Percentiles rank a stretch among this genome's conserved stretches.
These are phyloP conservation scores for Miichthys miiuy DNA, from an alignment of 2,797 vertebrate species.

Conservation along the genomic window DNA sequence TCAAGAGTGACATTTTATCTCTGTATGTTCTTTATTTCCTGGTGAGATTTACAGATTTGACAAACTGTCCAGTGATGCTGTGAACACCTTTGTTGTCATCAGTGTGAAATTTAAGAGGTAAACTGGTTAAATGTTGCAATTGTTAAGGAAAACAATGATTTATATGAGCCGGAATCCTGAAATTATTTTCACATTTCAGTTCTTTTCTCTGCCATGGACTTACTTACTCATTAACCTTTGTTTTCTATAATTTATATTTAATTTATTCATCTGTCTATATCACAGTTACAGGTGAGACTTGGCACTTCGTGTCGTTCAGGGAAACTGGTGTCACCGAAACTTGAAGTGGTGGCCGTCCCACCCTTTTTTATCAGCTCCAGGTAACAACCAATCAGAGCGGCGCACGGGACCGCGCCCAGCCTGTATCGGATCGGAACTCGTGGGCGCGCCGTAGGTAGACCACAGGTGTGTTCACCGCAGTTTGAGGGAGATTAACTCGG, in stretches of 20 bases:
- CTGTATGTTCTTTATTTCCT: not conserved
- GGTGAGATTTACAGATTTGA: not conserved
- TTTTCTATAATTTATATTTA: not conserved
- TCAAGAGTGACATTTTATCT: not conserved
- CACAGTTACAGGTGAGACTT: not conserved
- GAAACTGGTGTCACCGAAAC: conserved; percentile 60
- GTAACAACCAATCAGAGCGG: conserved; percentile 65
- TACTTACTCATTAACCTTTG: not conserved
- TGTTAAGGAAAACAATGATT: not conserved
- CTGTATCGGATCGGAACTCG: conserved; percentile 63
- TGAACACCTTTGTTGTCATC: not conserved
- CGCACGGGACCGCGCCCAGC: conserved; percentile 52
- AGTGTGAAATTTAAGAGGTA: not conserved
- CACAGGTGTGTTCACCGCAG: conserved; percentile 55
- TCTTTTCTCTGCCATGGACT: not conserved
- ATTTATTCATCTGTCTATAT: not conserved
- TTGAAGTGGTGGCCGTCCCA: not conserved
- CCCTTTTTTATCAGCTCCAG: conserved; percentile 14
- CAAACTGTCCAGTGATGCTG: not conserved
- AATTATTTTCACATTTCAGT: not conserved
- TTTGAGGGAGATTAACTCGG: not conserved
- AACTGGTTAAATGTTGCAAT: not conserved
- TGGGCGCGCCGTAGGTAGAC: conserved; percentile 56
- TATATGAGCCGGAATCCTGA: not conserved
- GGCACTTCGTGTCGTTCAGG: conserved; percentile 24